A percentile compares a stretch with the other conserved stretches of the same genome.
Evolutionary conservation across 2,113 vertebrate genomes (phyloP).

Genomic region (Ammodytes marinus): DNA sequence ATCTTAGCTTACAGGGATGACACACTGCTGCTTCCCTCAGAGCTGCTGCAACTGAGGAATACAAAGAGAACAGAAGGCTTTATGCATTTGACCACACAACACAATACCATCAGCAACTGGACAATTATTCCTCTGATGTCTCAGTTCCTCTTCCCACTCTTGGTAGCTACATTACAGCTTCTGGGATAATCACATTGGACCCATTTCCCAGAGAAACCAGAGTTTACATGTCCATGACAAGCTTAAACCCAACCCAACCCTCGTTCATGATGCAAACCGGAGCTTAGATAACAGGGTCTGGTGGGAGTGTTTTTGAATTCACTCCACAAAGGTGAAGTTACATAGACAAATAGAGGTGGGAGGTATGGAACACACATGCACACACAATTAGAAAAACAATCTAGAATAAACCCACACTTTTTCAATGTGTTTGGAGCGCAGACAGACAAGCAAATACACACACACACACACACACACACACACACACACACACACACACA

Average conservation of each 20-base stretch:
- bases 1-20: slow-evolving; percentile 21
- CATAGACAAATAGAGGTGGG: slow-evolving; percentile 62
- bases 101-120: slow-evolving; percentile 42
- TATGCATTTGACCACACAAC: slow-evolving; percentile 42
- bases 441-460: slow-evolving; percentile 49
- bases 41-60: slow-evolving; percentile 10
- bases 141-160: slow-evolving; percentile 53
- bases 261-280: slow-evolving; percentile 79
- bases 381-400: slow-evolving; percentile 26
- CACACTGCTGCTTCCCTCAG: slow-evolving; percentile 10
- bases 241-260: slow-evolving; percentile 35
- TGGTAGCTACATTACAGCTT: slow-evolving; percentile 55
- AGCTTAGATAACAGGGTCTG: slow-evolving; percentile 67
- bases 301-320: slow-evolving; percentile 75
- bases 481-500: slow-evolving; percentile 59
- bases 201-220: slow-evolving; percentile 30
- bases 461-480: slow-evolving; percentile 67
- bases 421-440: slow-evolving; percentile 45
- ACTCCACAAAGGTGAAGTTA: slow-evolving; percentile 70
- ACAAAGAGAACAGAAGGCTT: slow-evolving; percentile 7
- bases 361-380: slow-evolving; percentile 60
- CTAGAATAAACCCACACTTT: slow-evolving; percentile 65
- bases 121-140: slow-evolving; percentile 32
- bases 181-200: slow-evolving; percentile 62
- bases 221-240: slow-evolving; percentile 63